These are phyloP conservation scores for Andricus grossulariae DNA, from an alignment of 1,140 invertebrate species.

Conservation along the genomic window DNA sequence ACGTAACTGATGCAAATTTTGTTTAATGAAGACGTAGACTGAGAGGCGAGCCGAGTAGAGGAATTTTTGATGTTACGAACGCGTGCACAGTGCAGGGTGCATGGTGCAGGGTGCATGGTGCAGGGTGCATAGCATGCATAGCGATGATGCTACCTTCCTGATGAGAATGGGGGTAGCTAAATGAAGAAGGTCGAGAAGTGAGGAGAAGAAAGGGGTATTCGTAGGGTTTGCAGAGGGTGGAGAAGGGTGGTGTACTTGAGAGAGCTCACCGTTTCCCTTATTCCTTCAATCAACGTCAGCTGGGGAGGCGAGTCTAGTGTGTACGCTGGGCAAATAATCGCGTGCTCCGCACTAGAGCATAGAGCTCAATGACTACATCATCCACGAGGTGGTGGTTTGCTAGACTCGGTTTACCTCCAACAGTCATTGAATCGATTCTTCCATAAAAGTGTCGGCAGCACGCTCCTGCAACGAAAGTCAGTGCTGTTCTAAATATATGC, in stretches of 20 bases:
- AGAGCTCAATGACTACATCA: constrained; percentile 74
- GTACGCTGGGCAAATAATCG: constrained; percentile 74
- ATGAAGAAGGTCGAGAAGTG: constrained; percentile 54
- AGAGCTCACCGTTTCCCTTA: constrained; percentile 72
- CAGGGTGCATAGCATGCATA: constrained; percentile 51
- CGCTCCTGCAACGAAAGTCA: background rate
- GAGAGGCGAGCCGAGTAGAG: constrained; percentile 43
- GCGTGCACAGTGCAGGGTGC: constrained; percentile 48
- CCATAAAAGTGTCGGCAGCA: background rate
- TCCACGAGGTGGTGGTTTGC: constrained; percentile 62
- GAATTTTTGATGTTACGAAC: constrained; percentile 38
- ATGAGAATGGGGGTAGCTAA: constrained; percentile 57
- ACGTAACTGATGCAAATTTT: background rate
- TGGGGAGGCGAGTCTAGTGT: constrained; percentile 74
- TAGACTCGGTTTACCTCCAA: constrained; percentile 63
- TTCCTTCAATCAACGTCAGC: constrained; percentile 77
- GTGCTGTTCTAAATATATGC: no score
- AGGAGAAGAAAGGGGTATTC: constrained; percentile 54
- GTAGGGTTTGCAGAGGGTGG: constrained; percentile 51
- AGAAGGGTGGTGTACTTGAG: constrained; percentile 48
- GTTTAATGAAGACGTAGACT: constrained; percentile 53
- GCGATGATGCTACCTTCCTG: constrained; percentile 52
- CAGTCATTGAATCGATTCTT: constrained; percentile 54
- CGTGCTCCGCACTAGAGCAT: constrained; percentile 68
- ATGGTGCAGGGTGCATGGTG: background rate